phyloP scores from a whole-genome alignment of 2,113 vertebrate genomes.

The Uropsilus gracilis region DNA sequence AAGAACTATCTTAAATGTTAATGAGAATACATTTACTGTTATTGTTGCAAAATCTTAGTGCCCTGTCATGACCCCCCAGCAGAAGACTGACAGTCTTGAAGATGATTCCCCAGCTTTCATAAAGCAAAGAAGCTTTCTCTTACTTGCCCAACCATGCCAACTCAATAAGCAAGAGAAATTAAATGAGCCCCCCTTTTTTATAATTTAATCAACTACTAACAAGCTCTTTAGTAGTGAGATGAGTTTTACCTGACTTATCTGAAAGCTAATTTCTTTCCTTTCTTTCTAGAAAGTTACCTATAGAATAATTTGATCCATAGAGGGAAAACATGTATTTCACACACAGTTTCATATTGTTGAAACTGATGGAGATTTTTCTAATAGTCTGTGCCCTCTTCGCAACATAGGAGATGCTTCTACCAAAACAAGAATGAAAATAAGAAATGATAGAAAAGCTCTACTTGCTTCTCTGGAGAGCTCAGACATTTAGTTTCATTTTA shows the following conservation, averaged over 20 bases:
- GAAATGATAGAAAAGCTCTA: background rate
- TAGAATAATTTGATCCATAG: background rate
- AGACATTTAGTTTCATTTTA: slow-evolving; percentile 29
- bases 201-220: slow-evolving; percentile 32
- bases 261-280: background rate
- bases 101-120: background rate
- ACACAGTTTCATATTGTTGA: background rate
- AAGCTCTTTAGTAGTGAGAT: background rate
- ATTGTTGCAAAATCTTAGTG: background rate
- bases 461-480: background rate
- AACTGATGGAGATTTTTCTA: background rate
- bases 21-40: background rate
- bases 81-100: background rate
- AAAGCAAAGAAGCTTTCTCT: background rate
- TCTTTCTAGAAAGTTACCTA: background rate
- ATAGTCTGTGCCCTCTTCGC: background rate
- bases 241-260: background rate
- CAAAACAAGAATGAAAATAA: background rate
- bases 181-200: background rate
- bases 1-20: background rate
- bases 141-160: background rate
- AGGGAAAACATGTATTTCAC: background rate
- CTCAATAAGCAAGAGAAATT: background rate
- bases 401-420: background rate
- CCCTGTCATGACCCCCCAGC: background rate